Evolutionary conservation across 2,888 invertebrate species (phyloP).

Genomic region (Graphium colonna): DNA sequence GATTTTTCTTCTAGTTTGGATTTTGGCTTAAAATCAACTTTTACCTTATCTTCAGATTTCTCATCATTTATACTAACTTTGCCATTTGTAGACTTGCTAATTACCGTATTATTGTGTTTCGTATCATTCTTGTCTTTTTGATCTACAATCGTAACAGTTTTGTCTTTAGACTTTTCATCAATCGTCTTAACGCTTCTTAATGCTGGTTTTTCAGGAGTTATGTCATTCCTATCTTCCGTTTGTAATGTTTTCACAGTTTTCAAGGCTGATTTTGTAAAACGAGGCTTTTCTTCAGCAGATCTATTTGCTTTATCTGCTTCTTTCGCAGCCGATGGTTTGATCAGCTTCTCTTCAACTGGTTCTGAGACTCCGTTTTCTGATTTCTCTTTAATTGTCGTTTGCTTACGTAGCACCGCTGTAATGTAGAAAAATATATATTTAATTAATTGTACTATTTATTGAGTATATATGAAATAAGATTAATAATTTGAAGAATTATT

Average conservation of each 20-base stretch:
- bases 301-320: slow-evolving; percentile 53
- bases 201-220: slow-evolving; percentile 51
- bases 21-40: slow-evolving; percentile 15
- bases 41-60: slow-evolving; percentile 24
- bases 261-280: slow-evolving; percentile 52
- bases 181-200: slow-evolving; percentile 64
- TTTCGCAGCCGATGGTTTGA: slow-evolving; percentile 67
- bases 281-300: slow-evolving; percentile 58
- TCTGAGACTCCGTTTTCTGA: slow-evolving; percentile 60
- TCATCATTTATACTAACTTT: slow-evolving; percentile 38
- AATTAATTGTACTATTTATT: no score
- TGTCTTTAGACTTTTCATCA: slow-evolving; percentile 68
- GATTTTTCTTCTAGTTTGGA: slow-evolving; percentile 35
- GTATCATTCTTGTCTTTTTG: slow-evolving; percentile 49
- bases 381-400: slow-evolving; percentile 67
- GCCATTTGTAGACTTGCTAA: slow-evolving; percentile 43
- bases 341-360: slow-evolving; percentile 59
- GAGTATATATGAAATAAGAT: no score
- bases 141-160: slow-evolving; percentile 67
- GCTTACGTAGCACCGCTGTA: slow-evolving; percentile 69
- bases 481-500: no score
- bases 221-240: slow-evolving; percentile 49
- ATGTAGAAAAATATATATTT: slow-evolving; percentile 28
- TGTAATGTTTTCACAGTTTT: slow-evolving; percentile 43
- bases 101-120: slow-evolving; percentile 31